Percentiles rank a stretch among this genome's conserved stretches.
Conservation (phyloP, 1,140 invertebrate genomes). For the Megalonaias nervosa region DNA sequence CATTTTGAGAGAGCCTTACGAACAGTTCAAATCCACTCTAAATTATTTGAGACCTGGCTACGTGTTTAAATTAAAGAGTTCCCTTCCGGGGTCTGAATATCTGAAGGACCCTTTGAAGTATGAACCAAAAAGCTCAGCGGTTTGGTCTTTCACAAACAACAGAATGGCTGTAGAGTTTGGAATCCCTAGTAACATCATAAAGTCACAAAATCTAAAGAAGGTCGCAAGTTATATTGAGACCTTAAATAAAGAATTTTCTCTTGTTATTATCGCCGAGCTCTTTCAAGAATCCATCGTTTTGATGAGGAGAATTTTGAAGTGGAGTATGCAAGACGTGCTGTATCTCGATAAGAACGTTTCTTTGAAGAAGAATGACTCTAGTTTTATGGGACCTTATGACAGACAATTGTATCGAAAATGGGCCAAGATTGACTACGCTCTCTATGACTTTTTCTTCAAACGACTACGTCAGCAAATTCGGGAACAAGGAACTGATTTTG, state of each 20-base stretch:
- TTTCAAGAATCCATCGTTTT: constrained; percentile 58
- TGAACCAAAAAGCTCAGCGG: constrained; percentile 3
- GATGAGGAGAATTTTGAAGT: constrained; percentile 46
- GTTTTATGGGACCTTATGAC: background rate
- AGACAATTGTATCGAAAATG: constrained; percentile 8
- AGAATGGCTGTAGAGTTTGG: constrained; percentile 57
- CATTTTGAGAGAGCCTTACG: constrained; percentile 23
- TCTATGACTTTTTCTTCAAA: constrained; percentile 19
- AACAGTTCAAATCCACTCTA: constrained; percentile 19
- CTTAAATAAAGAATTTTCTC: constrained; percentile 40
- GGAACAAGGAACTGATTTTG: constrained; percentile 7
- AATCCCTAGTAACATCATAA: constrained; percentile 9
- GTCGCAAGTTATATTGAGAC: constrained; percentile 16
- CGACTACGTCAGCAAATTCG: constrained; percentile 20
- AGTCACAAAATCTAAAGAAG: background rate
- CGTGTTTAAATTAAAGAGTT: background rate
- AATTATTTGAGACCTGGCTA: constrained; percentile 16
- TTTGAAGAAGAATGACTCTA: background rate
- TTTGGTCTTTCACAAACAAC: constrained; percentile 47
- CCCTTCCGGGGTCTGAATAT: constrained; percentile 6
- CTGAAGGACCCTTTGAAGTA: constrained; percentile 9
- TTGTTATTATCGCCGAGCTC: constrained; percentile 52
- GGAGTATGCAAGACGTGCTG: constrained; percentile 50
- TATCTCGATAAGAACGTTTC: constrained; percentile 20
- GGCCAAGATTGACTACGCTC: constrained; percentile 17